Evolutionary conservation across 2,113 vertebrate species (phyloP).

Genomic region (Mastomys coucha): DNA sequence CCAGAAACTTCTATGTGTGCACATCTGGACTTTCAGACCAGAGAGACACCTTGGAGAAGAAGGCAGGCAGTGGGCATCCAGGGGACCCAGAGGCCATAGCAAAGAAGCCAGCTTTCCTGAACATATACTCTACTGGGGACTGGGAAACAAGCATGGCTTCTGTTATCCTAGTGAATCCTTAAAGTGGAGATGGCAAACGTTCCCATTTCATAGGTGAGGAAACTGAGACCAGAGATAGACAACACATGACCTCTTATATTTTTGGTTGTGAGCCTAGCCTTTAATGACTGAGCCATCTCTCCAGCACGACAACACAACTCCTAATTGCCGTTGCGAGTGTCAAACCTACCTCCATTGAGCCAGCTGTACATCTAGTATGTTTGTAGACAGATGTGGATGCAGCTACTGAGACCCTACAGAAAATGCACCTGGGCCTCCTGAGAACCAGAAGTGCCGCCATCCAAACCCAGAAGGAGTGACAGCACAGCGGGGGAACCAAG

Average conservation of each 20-base stretch:
- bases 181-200: not conserved
- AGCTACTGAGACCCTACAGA: not conserved
- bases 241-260: not conserved
- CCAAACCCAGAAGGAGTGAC: not conserved
- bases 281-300: too few relatives aligned
- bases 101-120: not conserved
- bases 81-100: not conserved
- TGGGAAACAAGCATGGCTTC: accelerated
- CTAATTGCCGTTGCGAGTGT: not conserved
- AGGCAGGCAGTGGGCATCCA: not conserved
- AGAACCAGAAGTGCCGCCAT: not conserved
- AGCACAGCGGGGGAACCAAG: too few relatives aligned
- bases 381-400: not conserved
- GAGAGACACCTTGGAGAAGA: not conserved
- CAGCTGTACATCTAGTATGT: accelerated
- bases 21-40: not conserved
- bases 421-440: not conserved
- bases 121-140: not conserved
- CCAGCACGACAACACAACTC: not conserved
- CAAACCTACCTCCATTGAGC: not conserved
- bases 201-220: not conserved
- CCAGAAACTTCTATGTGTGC: not conserved
- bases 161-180: not conserved
- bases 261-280: too few relatives aligned
- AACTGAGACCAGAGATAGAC: not conserved